A percentile compares a stretch with the other conserved stretches of the same genome.
Conservation (phyloP, 2,113 vertebrate genomes). For the Macquaria ambigua region DNA sequence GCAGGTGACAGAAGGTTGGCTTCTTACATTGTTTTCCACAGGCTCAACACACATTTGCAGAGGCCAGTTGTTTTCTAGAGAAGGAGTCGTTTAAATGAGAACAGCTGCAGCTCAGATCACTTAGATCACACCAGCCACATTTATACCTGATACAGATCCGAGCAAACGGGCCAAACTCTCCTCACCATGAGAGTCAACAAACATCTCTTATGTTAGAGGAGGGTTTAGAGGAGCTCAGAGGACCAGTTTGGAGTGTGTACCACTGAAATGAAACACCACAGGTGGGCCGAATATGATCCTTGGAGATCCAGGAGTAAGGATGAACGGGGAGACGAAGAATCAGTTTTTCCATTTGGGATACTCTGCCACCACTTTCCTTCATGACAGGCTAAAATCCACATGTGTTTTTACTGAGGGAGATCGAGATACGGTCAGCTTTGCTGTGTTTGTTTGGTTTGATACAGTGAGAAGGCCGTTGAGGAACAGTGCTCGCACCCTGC, state of each 20-base stretch:
- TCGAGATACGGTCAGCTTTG: background rate
- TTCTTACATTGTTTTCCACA: background rate
- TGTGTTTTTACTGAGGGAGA: slow-evolving; percentile 1
- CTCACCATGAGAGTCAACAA: background rate
- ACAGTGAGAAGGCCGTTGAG: slow-evolving; percentile 13
- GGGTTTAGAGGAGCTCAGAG: background rate
- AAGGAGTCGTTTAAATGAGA: background rate
- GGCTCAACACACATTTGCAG: background rate
- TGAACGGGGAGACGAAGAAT: background rate
- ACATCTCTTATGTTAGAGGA: background rate
- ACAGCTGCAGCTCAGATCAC: slow-evolving; percentile 3
- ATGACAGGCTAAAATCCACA: background rate
- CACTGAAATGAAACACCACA: background rate
- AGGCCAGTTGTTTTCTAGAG: background rate
- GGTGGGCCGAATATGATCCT: background rate
- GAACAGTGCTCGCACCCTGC: slow-evolving; percentile 2
- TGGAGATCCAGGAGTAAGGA: background rate
- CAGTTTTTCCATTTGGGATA: slow-evolving; percentile 11
- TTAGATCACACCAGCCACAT: background rate
- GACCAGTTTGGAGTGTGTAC: background rate
- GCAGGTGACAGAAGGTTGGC: background rate
- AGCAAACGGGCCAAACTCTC: background rate
- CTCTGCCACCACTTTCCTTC: background rate
- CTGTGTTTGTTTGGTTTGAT: slow-evolving; percentile 31
- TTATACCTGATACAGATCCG: slow-evolving; percentile 8